These are phyloP conservation scores for Propsilocerus akamusi DNA, from an alignment of 1,140 invertebrate species.

Conservation along the genomic window DNA sequence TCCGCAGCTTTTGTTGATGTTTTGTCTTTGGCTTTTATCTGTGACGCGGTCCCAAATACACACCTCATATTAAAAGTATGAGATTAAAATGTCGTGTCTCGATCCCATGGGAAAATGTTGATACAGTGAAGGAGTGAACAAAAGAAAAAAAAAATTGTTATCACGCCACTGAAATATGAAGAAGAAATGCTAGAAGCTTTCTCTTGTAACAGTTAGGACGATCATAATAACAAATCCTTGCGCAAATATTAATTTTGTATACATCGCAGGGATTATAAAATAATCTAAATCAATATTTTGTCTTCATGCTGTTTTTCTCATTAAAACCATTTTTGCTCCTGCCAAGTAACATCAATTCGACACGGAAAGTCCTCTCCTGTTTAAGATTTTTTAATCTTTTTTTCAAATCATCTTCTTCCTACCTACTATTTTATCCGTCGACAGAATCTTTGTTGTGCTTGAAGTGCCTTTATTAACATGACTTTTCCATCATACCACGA, in stretches of 20 bases:
- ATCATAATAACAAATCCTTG: background rate
- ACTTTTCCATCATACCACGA: no score
- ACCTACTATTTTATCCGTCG: no score
- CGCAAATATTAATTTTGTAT: conserved; percentile 4
- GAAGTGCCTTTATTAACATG: no score
- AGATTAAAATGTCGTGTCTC: conserved; percentile 3
- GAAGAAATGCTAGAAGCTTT: no score
- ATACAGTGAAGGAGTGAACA: background rate
- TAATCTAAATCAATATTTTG: conserved; percentile 4
- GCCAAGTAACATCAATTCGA: no score
- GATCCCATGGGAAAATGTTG: background rate
- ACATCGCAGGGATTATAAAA: background rate
- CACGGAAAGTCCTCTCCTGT: no score
- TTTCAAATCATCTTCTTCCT: no score
- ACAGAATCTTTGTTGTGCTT: no score
- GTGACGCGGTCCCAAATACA: background rate
- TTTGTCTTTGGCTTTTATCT: background rate
- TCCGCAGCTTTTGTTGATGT: background rate
- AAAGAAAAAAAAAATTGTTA: background rate
- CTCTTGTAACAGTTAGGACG: background rate
- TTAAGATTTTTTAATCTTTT: no score
- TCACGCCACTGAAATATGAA: no score
- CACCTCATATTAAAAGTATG: no score
- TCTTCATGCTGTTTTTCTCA: background rate
- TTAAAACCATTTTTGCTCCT: background rate